These are phyloP conservation scores for Drusus annulatus DNA, from an alignment of 1,140 invertebrate genomes.

Conservation along the genomic window DNA sequence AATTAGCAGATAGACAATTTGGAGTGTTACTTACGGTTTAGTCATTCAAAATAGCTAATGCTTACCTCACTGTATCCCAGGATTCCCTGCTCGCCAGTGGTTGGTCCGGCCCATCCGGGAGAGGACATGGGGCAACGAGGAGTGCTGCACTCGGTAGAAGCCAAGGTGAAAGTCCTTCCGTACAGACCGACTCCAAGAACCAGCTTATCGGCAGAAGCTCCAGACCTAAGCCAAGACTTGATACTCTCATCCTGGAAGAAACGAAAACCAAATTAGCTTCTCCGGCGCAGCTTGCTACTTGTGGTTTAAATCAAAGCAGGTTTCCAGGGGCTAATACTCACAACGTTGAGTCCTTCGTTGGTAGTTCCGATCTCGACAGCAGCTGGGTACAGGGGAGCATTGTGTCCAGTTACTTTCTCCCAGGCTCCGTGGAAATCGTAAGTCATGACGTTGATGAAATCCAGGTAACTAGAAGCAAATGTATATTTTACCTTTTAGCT, in stretches of 20 bases:
- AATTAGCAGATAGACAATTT: too few species aligned
- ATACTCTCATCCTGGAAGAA: slow-evolving; percentile 61
- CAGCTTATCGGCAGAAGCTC: slow-evolving; percentile 76
- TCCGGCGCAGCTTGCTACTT: neutral
- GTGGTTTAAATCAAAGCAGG: too few species aligned
- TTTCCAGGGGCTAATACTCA: slow-evolving; percentile 52
- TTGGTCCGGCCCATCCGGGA: slow-evolving; percentile 77
- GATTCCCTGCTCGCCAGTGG: slow-evolving; percentile 78
- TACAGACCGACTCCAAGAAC: slow-evolving; percentile 80
- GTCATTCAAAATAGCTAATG: too few species aligned
- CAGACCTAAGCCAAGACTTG: slow-evolving; percentile 63
- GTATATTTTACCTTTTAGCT: too few species aligned
- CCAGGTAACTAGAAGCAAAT: slow-evolving; percentile 63
- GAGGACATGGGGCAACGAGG: slow-evolving; percentile 71
- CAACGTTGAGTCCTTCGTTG: slow-evolving; percentile 61
- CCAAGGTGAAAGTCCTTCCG: slow-evolving; percentile 78
- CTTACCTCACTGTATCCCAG: slow-evolving; percentile 83
- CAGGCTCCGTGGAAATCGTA: slow-evolving; percentile 81
- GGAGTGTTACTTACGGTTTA: too few species aligned
- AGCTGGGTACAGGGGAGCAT: slow-evolving; percentile 72
- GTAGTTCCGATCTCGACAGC: slow-evolving; percentile 64
- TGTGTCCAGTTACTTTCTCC: slow-evolving; percentile 74
- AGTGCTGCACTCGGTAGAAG: slow-evolving; percentile 62
- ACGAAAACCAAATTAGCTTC: too few species aligned
- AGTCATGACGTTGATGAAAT: slow-evolving; percentile 80